Base-by-base conservation (phyloP, 2,888 invertebrate genomes). In the Liopterus haemorrhoidalis region DNA sequence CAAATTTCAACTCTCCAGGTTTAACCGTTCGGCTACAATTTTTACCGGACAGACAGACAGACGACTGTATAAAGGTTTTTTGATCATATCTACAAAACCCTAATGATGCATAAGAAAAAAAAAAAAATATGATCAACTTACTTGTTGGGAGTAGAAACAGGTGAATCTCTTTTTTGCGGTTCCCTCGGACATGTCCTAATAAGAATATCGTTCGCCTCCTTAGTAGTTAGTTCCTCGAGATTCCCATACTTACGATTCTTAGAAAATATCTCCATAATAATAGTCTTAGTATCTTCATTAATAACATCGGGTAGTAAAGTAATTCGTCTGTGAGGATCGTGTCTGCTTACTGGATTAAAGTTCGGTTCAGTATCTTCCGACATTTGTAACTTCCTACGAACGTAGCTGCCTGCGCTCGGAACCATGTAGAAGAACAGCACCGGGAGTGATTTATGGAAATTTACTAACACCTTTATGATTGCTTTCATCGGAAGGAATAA, bases 121-220 rank as follows among this genome's bases (percentile, higher is more conserved):
- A n/a, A n/a, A n/a, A n/a, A n/a, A n/a, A n/a, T n/a, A n/a, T n/a
- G n/a, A n/a, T n/a, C n/a, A n/a, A n/a, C n/a, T n/a, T n/a, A n/a
- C n/a, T n/a, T n/a, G n/a, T n/a, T n/a, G n/a, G n/a, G n/a, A n/a
- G n/a, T n/a, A n/a, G n/a, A n/a, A n/a, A n/a, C n/a, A n/a, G n/a
- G n/a, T n/a, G n/a, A n/a, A n/a, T n/a, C n/a, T n/a, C 49, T 46
- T n/a, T 49, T 48, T 48, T 55, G 50, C 15, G 56, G 31, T 41
- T 79, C 77, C 63, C 73, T 75, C 6, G 82, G 81, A 53, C 84
- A 83, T 16, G 87, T 82, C 56, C 82, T 77, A 3, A 88, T 76
- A 49, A 91, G 70, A 52, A 91, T 82, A 54, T 85, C 84, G 65
- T 89, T 87, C 1, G 90, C 90, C 70, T 89, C 86, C 52, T 77